Evolutionary conservation across 2,888 invertebrate genomes (phyloP).

Genomic region (Philhelius pedissequus): DNA sequence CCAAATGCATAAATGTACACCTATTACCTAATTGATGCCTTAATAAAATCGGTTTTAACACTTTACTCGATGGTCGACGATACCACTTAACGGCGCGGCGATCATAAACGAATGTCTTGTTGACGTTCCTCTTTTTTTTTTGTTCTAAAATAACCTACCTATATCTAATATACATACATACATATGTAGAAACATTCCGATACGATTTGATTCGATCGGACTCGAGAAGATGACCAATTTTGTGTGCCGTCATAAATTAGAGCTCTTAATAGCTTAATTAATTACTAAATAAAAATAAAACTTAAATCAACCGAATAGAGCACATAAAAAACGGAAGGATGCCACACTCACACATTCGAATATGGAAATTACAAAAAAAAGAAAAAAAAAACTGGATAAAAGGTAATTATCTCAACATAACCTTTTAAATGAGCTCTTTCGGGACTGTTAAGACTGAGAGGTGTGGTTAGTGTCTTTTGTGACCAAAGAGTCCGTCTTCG

Average conservation of each 20-base stretch:
- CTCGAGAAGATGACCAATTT: conserved; percentile 38
- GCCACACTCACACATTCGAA: neutral
- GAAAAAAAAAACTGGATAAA: conserved; percentile 25
- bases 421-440: conserved; percentile 62
- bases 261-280: conserved; percentile 70
- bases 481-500: neutral
- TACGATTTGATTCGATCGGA: neutral
- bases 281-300: conserved; percentile 65
- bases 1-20: neutral
- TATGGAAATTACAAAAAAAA: neutral
- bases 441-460: neutral
- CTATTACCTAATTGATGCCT: conserved; percentile 27
- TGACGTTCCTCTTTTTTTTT: neutral
- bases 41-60: conserved; percentile 40
- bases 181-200: no score
- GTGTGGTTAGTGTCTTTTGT: conserved; percentile 26
- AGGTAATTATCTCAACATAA: conserved; percentile 64
- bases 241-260: conserved; percentile 67
- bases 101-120: conserved; percentile 49
- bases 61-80: neutral
- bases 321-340: conserved; percentile 22
- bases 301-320: conserved; percentile 40
- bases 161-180: no score
- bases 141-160: neutral
- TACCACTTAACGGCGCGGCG: conserved; percentile 1